Evolutionary conservation across 2,113 vertebrate species (phyloP), one percentile per base, ranked within the genome.

Genomic region (Pogona vitticeps): DNA sequence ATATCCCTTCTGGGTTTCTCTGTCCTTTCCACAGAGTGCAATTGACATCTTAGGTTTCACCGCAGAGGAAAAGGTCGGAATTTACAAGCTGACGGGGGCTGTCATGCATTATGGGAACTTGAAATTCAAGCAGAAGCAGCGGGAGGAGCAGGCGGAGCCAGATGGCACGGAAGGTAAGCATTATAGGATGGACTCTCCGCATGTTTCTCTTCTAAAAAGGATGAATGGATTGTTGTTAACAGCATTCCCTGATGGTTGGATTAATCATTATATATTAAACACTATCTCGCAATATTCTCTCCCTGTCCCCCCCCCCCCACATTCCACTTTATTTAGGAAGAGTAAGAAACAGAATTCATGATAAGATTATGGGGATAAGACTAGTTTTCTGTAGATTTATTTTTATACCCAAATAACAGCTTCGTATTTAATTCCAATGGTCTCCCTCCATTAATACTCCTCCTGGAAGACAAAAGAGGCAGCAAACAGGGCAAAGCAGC

Each of bases 81-180:
- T 97, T 94, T 97, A 97, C 88, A 97, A 97, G 88, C 87, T 97
- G 91, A 97, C 96, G 0, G 96, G 97, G 0, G 95, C 97, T 0
- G 95, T 97, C 76, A 94, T 97, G 94, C 96, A 97, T 61, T 95
- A 96, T 2, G 96, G 97, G 61, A 97, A 97, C 93, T 93, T 97
- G 96, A 97, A 96, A 90, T 97, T 97, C 93, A 97, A 97, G 92
- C 96, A 97, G 94, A 97, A 97, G 82, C 97, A 95, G 92, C 91
- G 96, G 0, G 97, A 97, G 67, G 95, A 95, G n/a, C 96, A 96
- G 80, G 96, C 95, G 0, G 95, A 96, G 73, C 95, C 96, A 0
- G 96, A 97, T 0, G 95, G 97, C 91, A 96, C 95, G 0, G 95
- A 97, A 94, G 97, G 96, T 97, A 89, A 89, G 1, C 68, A 0